These are phyloP conservation scores for Matsumyia berberina DNA, from an alignment of 2,888 invertebrate species.

Conservation along the genomic window DNA sequence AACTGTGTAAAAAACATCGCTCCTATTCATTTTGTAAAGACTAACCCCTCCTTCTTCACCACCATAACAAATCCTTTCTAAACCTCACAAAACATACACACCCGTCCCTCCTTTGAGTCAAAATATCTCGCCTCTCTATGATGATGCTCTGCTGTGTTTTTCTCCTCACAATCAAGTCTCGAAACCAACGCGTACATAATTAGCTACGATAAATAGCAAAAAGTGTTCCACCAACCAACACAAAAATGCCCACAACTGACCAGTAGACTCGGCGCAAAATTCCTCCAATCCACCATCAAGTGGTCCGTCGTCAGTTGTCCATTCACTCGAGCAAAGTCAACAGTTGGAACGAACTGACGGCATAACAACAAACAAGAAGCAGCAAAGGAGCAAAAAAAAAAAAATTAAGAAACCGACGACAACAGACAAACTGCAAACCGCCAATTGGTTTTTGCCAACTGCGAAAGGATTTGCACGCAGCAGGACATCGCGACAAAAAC, in stretches of 20 bases:
- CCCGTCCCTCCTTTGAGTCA: constrained; percentile 12
- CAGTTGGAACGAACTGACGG: constrained; percentile 72
- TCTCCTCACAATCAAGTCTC: constrained; percentile 26
- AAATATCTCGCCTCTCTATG: too few relatives aligned
- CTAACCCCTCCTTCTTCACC: too few relatives aligned
- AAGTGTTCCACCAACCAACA: constrained; percentile 61
- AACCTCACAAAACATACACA: background rate
- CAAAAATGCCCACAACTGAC: constrained; percentile 59
- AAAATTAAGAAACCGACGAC: constrained; percentile 19
- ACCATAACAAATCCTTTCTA: too few relatives aligned
- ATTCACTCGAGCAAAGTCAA: constrained; percentile 62
- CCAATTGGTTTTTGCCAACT: constrained; percentile 74
- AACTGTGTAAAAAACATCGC: too few relatives aligned
- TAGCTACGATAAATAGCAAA: constrained; percentile 70
- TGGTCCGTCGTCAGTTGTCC: constrained; percentile 50
- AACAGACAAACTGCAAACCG: constrained; percentile 74
- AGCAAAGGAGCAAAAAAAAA: background rate
- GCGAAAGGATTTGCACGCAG: constrained; percentile 69
- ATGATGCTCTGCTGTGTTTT: constrained; percentile 2
- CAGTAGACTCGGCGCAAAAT: constrained; percentile 72
- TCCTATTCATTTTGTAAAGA: too few relatives aligned
- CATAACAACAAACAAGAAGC: constrained; percentile 67
- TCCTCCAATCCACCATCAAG: constrained; percentile 68
- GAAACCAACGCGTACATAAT: constrained; percentile 74
- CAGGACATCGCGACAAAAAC: constrained; percentile 75